These are phyloP conservation scores for Neodon shergylaensis DNA, from an alignment of 2,113 vertebrate genomes.

Conservation along the genomic window DNA sequence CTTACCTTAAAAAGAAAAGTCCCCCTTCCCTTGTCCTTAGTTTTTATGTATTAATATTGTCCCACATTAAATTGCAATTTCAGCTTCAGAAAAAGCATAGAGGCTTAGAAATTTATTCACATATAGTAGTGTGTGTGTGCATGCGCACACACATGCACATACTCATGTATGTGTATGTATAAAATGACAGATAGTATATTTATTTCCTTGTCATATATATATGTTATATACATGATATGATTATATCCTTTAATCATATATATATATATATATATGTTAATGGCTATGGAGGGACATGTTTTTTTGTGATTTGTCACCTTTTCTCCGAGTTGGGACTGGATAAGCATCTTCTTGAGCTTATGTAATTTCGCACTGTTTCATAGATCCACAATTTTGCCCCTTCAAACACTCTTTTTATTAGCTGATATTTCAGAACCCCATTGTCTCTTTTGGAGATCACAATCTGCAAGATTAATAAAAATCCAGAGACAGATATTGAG, in stretches of 20 bases:
- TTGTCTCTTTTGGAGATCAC: constrained; percentile 6
- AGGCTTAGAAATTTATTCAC: not conserved
- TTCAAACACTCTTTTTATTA: constrained; percentile 16
- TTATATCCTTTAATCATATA: not conserved
- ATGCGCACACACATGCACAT: not conserved
- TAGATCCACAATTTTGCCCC: not conserved
- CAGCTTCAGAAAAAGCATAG: not conserved
- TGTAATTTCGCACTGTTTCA: not conserved
- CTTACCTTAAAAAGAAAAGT: not conserved
- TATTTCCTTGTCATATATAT: not conserved
- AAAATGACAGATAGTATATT: not conserved
- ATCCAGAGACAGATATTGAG: too few relatives aligned
- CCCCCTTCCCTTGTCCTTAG: not conserved
- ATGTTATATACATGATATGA: too few relatives aligned
- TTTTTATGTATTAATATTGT: not conserved
- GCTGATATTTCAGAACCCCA: not conserved
- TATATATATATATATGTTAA: not conserved
- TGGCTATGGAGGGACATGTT: not conserved
- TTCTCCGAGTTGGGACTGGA: not conserved
- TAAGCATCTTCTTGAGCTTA: not conserved
- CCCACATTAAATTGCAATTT: not conserved
- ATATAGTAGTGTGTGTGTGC: not conserved
- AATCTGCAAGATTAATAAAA: not conserved
- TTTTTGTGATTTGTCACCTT: not conserved
- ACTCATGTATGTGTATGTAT: not conserved